Base-by-base conservation (phyloP, 2,888 invertebrate genomes). In the Drosophila kuntzei region DNA sequence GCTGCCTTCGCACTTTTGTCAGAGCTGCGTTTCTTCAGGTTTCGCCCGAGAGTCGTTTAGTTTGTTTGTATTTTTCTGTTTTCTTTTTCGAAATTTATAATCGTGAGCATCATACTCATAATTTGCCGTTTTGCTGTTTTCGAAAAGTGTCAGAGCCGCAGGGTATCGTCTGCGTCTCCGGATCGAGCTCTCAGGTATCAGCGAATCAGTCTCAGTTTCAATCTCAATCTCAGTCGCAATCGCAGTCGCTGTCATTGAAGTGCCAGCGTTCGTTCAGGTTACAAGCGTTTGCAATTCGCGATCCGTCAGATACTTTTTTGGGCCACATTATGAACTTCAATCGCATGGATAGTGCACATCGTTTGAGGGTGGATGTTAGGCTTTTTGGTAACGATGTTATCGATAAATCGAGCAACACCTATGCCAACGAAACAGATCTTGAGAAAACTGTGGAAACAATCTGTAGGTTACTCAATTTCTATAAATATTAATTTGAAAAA, bases 261-360 rank as follows among this genome's bases (percentile, higher is more conserved):
- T 51, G 44, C 6, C 64, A 66, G 66, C 69, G 43, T 50, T 78
- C 79, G 70, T 68, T 60, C 60, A 55, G 50, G 8, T 69, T 67
- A 78, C 82, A 84, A 66, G 47, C 43, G 25, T 53, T 58, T 43
- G 29, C 55, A 34, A 11, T 37, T 27, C 20, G 32, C 59, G 34
- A 50, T 39, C 63, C 41, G 27, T 43, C 43, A 32, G 22, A 34
- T 32, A 34, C 16, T 14, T n/a, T 36, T 37, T 39, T 53, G 18
- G 29, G 22, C 34, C 53, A 50, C 32, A 34, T 44, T 41, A 89
- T 89, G 89, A 81, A 89, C 76, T 89, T 89, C 27, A 85, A 90
- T 82, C 85, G 87, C 46, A 78, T 80, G 77, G 85, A 89, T 27
- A 89, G 79, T 27, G 68, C 77, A 22, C 79, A 82, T 50, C 83